Percentiles rank a stretch among this genome's conserved stretches.
These are phyloP conservation scores for Trachelipus rathkii DNA, from an alignment of 1,140 invertebrate species.

Conservation along the genomic window DNA sequence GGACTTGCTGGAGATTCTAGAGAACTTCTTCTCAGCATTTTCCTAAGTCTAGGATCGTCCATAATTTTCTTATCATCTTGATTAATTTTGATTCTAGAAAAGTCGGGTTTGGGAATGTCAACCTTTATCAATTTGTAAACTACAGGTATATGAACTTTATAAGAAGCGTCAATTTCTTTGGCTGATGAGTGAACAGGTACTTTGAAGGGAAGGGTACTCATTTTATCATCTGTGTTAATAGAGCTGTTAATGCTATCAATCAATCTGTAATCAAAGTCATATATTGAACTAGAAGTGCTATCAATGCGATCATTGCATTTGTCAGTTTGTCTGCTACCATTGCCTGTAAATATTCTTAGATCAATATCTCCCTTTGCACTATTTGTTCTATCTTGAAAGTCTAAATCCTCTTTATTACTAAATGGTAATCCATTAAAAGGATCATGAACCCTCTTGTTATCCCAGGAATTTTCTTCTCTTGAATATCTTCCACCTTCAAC, in stretches of 20 bases:
- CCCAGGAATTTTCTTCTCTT: conserved; percentile 21
- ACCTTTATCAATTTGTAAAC: conserved; percentile 63
- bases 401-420: conserved; percentile 12
- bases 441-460: conserved; percentile 25
- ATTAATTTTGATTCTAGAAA: conserved; percentile 65
- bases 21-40: conserved; percentile 34
- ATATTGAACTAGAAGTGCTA: conserved; percentile 47
- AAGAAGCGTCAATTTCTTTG: conserved; percentile 75
- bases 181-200: conserved; percentile 70
- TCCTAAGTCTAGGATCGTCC: conserved; percentile 36
- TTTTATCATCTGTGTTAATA: conserved; percentile 48
- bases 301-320: conserved; percentile 21
- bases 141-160: conserved; percentile 69
- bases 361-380: conserved; percentile 40
- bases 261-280: conserved; percentile 66
- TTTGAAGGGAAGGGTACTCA: conserved; percentile 68
- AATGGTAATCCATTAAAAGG: conserved; percentile 7
- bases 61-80: conserved; percentile 63
- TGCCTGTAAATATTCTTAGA: conserved; percentile 34
- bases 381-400: conserved; percentile 23
- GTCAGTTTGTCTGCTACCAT: conserved; percentile 22
- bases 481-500: conserved; percentile 19
- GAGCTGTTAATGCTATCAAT: conserved; percentile 45
- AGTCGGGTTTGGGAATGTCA: conserved; percentile 67
- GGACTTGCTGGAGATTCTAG: conserved; percentile 32